phyloP scores from a whole-genome alignment of 1,140 invertebrate species.

The Sitophilus oryzae region DNA sequence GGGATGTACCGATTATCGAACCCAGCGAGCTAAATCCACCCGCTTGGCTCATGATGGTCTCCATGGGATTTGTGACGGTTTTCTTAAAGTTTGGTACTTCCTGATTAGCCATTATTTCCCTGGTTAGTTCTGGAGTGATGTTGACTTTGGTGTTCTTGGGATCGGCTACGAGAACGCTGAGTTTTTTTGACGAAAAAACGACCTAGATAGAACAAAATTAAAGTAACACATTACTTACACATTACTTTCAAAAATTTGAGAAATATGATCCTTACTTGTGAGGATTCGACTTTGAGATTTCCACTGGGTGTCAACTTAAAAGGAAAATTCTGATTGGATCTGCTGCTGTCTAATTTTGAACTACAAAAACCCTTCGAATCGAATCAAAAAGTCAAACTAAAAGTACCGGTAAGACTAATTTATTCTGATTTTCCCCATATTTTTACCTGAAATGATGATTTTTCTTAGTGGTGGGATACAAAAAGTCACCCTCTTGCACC shows the following conservation, averaged over 20 bases:
- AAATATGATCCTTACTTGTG: conserved; percentile 51
- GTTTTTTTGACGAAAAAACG: conserved; percentile 61
- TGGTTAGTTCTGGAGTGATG: conserved; percentile 42
- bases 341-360: conserved; percentile 5
- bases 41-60: conserved; percentile 37
- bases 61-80: conserved; percentile 29
- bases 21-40: conserved; percentile 32
- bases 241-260: too few relatives aligned
- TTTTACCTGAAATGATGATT: too few relatives aligned
- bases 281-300: conserved; percentile 59
- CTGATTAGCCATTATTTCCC: conserved; percentile 33
- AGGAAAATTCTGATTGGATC: conserved; percentile 45
- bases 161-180: conserved; percentile 61
- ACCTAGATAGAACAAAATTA: too few relatives aligned
- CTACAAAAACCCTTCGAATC: conserved; percentile 12
- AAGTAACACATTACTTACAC: too few relatives aligned
- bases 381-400: conserved; percentile 16
- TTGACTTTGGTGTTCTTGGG: conserved; percentile 57
- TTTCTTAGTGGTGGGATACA: conserved; percentile 29
- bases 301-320: conserved; percentile 60
- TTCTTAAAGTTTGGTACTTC: conserved; percentile 27
- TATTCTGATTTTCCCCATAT: too few relatives aligned
- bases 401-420: too few relatives aligned
- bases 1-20: conserved; percentile 32
- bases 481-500: conserved; percentile 21